Percentiles rank a stretch among this genome's conserved stretches.
Evolutionary conservation across 2,113 vertebrate species (phyloP).

Genomic region (Pseudorectes ferrugineus): DNA sequence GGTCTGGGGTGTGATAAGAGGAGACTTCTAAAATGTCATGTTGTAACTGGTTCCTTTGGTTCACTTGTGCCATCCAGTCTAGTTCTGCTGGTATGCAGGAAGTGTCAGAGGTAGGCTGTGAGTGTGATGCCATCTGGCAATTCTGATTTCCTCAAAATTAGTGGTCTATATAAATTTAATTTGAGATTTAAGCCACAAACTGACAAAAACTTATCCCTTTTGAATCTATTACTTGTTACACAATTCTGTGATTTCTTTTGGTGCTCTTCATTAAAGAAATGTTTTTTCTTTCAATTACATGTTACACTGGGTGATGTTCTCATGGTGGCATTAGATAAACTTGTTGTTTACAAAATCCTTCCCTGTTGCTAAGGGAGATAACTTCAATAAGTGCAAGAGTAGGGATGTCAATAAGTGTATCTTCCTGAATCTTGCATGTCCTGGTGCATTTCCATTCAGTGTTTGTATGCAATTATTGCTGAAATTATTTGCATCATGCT

Average conservation of each 20-base stretch:
- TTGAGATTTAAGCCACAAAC: not conserved
- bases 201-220: not conserved
- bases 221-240: not conserved
- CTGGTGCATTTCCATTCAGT: not conserved
- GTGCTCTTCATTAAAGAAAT: not conserved
- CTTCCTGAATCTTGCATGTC: not conserved
- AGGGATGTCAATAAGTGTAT: not conserved
- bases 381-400: not conserved
- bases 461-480: not conserved
- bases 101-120: not conserved
- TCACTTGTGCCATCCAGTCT: not conserved
- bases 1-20: not conserved
- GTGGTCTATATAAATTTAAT: not conserved
- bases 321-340: not conserved
- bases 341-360: not conserved
- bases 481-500: not conserved
- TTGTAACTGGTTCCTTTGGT: not conserved
- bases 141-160: not conserved
- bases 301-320: not conserved
- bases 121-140: not conserved
- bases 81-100: not conserved
- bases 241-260: not conserved
- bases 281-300: fast-evolving
- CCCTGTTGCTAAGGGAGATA: not conserved
- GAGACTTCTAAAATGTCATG: not conserved